phyloP scores from a whole-genome alignment of 2,797 vertebrate species.

The Microcaecilia unicolor region DNA sequence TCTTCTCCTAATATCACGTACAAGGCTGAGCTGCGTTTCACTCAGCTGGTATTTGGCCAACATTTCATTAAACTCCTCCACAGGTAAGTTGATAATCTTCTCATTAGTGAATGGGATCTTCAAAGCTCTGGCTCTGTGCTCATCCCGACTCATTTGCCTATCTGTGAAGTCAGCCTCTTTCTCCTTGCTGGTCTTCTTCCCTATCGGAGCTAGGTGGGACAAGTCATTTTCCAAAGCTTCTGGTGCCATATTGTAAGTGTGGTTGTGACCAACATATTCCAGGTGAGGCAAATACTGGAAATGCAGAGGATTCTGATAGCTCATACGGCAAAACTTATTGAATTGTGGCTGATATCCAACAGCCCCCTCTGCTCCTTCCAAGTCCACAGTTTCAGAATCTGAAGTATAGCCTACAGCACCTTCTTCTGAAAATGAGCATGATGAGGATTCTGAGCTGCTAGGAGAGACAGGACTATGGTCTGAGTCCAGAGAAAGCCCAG shows the following conservation, averaged over 20 bases:
- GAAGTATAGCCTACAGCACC: constrained; percentile 97
- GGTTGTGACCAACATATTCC: constrained; percentile 88
- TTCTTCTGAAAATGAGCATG: constrained; percentile 88
- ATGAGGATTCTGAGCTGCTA: constrained; percentile 83
- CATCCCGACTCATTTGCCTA: constrained; percentile 88
- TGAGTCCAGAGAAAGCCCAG: constrained; percentile 92
- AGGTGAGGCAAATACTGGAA: constrained; percentile 84
- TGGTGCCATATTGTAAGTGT: constrained; percentile 90
- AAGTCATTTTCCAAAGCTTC: constrained; percentile 57
- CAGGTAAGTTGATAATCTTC: constrained; percentile 94
- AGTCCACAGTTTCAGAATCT: constrained; percentile 81
- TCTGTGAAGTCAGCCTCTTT: constrained; percentile 75
- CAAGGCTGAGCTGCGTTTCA: constrained; percentile 86
- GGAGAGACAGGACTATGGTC: constrained; percentile 91
- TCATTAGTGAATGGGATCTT: constrained; percentile 97
- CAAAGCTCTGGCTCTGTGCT: constrained; percentile 88
- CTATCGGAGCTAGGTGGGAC: constrained; percentile 48
- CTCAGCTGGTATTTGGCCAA: constrained; percentile 92
- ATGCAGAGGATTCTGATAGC: constrained; percentile 85
- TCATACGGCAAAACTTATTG: constrained; percentile 96
- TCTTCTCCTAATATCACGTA: constrained; percentile 88
- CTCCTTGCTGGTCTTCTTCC: constrained; percentile 71
- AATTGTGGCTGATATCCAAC: constrained; percentile 90
- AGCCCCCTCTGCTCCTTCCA: constrained; percentile 79
- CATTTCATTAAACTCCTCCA: constrained; percentile 97